Conservation (phyloP, 2,797 vertebrate genomes). For the Bovichtus diacanthus region DNA sequence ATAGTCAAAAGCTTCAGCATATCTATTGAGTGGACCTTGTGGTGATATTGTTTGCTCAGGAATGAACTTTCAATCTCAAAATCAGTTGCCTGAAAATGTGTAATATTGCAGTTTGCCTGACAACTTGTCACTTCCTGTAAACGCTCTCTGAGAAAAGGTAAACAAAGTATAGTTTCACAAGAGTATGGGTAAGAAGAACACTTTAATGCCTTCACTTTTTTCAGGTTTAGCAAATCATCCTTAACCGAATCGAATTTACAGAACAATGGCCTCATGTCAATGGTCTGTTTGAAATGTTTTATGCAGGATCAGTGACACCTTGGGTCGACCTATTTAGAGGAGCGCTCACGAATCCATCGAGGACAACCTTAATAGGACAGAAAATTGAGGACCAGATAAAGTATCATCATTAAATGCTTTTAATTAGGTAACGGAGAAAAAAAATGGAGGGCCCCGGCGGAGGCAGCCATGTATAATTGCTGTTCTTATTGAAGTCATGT, state of each 20-base stretch:
- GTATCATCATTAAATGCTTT: slow-evolving; percentile 86
- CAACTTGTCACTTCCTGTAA: not conserved
- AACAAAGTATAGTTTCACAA: not conserved
- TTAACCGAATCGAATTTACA: not conserved
- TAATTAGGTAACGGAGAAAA: slow-evolving; percentile 84
- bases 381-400: slow-evolving; percentile 86
- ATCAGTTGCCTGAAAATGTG: not conserved
- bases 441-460: slow-evolving; percentile 71
- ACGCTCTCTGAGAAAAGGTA: not conserved
- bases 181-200: not conserved
- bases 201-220: not conserved
- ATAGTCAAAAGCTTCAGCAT: not conserved
- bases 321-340: slow-evolving; percentile 81
- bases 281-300: not conserved
- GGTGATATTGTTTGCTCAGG: not conserved
- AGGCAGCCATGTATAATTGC: slow-evolving; percentile 76
- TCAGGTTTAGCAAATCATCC: not conserved
- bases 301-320: slow-evolving; percentile 13
- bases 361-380: slow-evolving; percentile 85
- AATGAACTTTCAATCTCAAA: not conserved
- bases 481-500: slow-evolving; percentile 67
- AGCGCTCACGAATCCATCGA: slow-evolving; percentile 75
- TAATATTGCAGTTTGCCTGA: not conserved
- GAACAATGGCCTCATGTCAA: not conserved
- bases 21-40: not conserved